Base-by-base conservation (phyloP, 2,113 vertebrate genomes). In the Albula glossodonta region DNA sequence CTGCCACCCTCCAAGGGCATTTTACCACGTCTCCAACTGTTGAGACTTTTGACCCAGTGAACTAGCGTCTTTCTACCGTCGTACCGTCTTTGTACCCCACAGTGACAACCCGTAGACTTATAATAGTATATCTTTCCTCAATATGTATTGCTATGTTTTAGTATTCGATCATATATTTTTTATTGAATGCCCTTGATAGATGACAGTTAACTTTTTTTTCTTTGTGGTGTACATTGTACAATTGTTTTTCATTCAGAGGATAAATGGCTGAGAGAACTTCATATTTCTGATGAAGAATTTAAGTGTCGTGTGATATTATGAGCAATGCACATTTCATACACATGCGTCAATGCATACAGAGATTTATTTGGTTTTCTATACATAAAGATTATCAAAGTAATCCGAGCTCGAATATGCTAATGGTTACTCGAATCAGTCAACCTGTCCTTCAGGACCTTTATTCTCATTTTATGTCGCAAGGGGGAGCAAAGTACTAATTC, bases 1-100 rank as follows among this genome's bases (percentile, higher is more conserved):
- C 81, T 83, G 41, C 25, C 81, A 63, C 56, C 53, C 56, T 83
- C 48, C 56, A 6, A 48, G 53, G 53, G 81, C 53, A 83, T 83
- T 60, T 83, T 41, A 31, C 25, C n/a, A 63, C 53, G 5, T 41
- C 8, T 22, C n/a, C 52, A 25, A 82, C 53, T 13, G 9, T 31
- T 31, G 22, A 60, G 81, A 53, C 81, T 82, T 52, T 83, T 63
- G 25, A 48, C 53, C 53, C 41, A 60, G 15, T 83, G 81, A 83
- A 83, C 56, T 63, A 0, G 8, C 19, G 15, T 81, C 8, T 52
- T 15, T 11, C 51, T n/a, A 31, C 70, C 22, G 17, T 13, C 63
- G 17, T 6, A n/a, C 63, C 4, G 63, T 17, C n/a, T 31, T 22
- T 9, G 1, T 31, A n/a, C n/a, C n/a, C 70, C 70, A 74, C 70